Percentiles rank a stretch among this genome's conserved stretches.
phyloP scores from a whole-genome alignment of 2,888 invertebrate species.

The Agonopterix arenella region DNA sequence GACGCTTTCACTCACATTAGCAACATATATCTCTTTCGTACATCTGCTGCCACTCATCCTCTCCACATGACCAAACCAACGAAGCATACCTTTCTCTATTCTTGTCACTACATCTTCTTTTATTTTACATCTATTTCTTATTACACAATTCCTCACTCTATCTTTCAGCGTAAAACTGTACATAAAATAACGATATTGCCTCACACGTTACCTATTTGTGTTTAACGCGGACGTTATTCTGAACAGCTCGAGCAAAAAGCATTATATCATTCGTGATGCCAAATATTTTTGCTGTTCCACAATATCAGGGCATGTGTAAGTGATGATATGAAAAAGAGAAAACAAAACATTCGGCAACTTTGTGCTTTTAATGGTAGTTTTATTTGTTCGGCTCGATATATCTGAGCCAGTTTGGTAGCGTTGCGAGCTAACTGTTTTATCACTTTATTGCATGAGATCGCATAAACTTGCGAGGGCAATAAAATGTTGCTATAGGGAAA shows the following conservation, averaged over 20 bases:
- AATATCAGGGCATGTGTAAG: conserved; percentile 28
- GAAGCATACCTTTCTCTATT: too few relatives aligned
- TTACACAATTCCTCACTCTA: too few relatives aligned
- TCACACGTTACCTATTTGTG: too few relatives aligned
- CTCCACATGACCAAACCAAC: too few relatives aligned
- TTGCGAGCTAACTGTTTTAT: conserved; percentile 72
- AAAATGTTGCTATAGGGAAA: conserved; percentile 56
- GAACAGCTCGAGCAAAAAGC: conserved; percentile 11
- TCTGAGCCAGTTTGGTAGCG: conserved; percentile 55
- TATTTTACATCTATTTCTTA: too few relatives aligned
- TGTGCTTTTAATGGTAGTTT: conserved; percentile 63
- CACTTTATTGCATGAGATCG: conserved; percentile 72
- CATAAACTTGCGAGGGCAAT: conserved; percentile 63
- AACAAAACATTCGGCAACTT: conserved; percentile 64
- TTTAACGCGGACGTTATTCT: background rate
- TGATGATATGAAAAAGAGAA: conserved; percentile 50
- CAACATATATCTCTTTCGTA: too few relatives aligned
- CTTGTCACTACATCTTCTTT: too few relatives aligned
- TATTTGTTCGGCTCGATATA: conserved; percentile 69
- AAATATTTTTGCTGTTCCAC: conserved; percentile 23
- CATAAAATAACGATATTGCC: too few relatives aligned
- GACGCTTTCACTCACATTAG: too few relatives aligned
- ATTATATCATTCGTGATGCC: conserved; percentile 23
- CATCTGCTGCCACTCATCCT: too few relatives aligned
- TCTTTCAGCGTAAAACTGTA: too few relatives aligned